phyloP scores from a whole-genome alignment of 2,888 invertebrate species.

The Spilarctia lutea region DNA sequence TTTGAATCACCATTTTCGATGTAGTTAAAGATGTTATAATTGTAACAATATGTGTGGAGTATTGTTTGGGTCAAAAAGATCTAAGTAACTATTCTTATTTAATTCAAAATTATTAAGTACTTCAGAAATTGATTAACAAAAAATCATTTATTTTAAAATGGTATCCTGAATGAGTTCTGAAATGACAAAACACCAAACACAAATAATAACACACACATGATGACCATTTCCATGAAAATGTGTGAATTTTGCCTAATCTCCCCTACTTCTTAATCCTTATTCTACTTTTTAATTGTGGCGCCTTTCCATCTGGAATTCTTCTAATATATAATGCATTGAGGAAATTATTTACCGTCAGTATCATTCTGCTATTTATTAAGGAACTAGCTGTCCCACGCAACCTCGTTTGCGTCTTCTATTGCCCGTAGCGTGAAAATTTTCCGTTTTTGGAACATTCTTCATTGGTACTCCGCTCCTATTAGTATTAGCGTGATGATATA shows the following conservation, averaged over 20 bases:
- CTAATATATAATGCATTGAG: neutral
- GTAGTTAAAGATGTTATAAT: no score
- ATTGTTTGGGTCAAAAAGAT: neutral
- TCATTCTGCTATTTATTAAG: neutral
- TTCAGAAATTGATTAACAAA: neutral
- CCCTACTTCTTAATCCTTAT: neutral
- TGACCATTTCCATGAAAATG: neutral
- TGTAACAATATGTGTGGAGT: neutral
- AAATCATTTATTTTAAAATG: neutral
- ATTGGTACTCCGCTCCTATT: no score
- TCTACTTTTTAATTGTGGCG: neutral
- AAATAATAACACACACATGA: neutral
- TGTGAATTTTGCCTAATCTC: neutral
- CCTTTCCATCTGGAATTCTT: neutral
- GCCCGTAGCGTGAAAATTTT: no score
- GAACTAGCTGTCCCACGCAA: no score
- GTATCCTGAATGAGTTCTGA: neutral
- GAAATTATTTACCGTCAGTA: neutral
- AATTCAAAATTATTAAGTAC: no score
- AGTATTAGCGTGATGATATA: no score
- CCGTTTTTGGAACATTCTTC: no score
- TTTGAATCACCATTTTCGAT: no score
- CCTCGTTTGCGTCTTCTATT: no score
- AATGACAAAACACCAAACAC: neutral
- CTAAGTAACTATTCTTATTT: neutral